phyloP scores from a whole-genome alignment of 2,113 vertebrate genomes.

The Alethe diademata region DNA sequence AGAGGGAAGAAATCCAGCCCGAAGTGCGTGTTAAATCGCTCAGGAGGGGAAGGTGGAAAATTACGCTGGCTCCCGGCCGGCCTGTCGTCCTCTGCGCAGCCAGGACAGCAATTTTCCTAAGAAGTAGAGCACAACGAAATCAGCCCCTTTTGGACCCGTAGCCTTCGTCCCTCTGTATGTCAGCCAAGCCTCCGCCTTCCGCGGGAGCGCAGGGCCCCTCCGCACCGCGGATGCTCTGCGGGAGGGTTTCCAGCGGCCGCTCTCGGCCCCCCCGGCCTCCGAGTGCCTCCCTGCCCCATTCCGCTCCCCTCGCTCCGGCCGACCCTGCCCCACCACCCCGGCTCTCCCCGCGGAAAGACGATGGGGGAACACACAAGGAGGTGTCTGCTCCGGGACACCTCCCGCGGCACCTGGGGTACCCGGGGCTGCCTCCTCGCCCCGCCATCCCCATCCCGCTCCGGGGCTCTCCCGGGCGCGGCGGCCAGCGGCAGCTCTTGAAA shows the following conservation, averaged over 20 bases:
- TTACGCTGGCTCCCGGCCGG: slow-evolving; percentile 21
- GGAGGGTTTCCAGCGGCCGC: not conserved
- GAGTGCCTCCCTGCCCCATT: not conserved
- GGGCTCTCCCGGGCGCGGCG: not conserved
- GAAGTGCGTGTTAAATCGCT: slow-evolving; percentile 35
- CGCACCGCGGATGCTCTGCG: not conserved
- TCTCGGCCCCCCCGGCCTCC: not conserved
- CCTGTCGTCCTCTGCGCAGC: not conserved
- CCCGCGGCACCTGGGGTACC: not conserved
- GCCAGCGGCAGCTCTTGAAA: slow-evolving; percentile 4
- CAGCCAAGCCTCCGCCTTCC: slow-evolving; percentile 1
- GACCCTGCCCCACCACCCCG: not conserved
- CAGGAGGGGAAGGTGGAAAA: slow-evolving; percentile 57
- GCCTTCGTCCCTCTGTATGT: not conserved
- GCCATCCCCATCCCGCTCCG: not conserved
- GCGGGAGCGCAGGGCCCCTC: not conserved
- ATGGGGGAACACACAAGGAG: not conserved
- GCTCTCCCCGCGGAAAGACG: not conserved
- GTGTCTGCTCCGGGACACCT: not conserved
- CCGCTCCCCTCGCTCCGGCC: not conserved
- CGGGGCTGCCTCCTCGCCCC: not conserved
- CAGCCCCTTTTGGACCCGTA: not conserved
- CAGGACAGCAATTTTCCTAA: slow-evolving; percentile 41
- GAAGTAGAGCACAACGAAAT: slow-evolving; percentile 23
- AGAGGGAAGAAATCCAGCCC: not conserved